Base-by-base conservation (phyloP, 2,797 vertebrate genomes). In the Clarias platycephalus region DNA sequence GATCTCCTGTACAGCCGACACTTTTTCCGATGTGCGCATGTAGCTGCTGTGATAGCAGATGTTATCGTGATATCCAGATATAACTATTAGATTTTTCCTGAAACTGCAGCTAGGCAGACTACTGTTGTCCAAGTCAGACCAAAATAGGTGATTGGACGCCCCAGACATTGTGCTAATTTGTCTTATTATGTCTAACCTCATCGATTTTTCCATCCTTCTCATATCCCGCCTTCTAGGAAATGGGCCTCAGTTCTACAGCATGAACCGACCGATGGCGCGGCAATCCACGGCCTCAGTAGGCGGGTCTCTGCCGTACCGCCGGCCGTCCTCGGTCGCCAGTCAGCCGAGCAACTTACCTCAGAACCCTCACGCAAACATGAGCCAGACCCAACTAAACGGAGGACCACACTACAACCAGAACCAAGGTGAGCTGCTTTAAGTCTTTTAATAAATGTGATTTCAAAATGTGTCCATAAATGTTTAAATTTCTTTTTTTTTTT, bases 191-290 rank as follows among this genome's bases (percentile, higher is more conserved):
- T 24, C 37, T 70, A 40, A 24, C 5, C 68, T 22, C 4, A 28
- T 34, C 6, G n/a, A 55, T 55, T 34, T 74, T 20, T 55, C n/a
- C 26, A 55, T 15, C 7, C 0, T 74, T 26, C 44, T 55, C 5
- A 2, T 13, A 5, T 34, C 7, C 60, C 34, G 68, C 20, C 74
- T 76, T 88, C 37, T 88, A 98, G 97, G 96, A 86, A 95, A 96
- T 81, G 93, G 97, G 2, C 94, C 97, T 89, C 98, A 99, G 93
- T 99, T 99, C 94, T 99, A 97, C 95, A 99, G 98, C 94, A 99
- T 99, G 98, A 99, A 98, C 90, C 96, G 98, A 86, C 97, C 97
- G 7, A 95, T 84, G 24, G 91, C 97, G 89, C 96, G 94, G 78
- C 96, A 96, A 81, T 92, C 94, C 0, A 96, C 96, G 71, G 94